phyloP scores from a whole-genome alignment of 2,888 invertebrate species.

The Steinernema scapterisci region DNA sequence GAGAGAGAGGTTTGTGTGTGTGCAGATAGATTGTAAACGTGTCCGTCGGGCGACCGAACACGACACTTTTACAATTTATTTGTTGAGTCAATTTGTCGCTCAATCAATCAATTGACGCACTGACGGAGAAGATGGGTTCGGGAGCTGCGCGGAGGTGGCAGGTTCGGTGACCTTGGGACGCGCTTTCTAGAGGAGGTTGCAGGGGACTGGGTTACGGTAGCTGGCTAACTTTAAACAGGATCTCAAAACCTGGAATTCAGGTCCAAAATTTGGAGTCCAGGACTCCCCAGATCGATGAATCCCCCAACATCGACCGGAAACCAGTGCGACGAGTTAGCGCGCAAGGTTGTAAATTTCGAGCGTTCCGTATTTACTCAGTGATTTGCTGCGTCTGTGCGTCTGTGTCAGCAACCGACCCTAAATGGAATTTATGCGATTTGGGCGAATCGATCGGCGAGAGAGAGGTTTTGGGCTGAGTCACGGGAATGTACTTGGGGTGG shows the following conservation, averaged over 20 bases:
- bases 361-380: slow-evolving; percentile 15
- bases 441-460: neutral
- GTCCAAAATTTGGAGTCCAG: no score
- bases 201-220: no score
- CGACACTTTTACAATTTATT: slow-evolving; percentile 33
- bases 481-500: no score
- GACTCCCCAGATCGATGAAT: no score
- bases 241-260: no score
- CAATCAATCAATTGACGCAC: slow-evolving; percentile 12
- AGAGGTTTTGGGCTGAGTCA: neutral
- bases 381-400: neutral
- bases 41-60: slow-evolving; percentile 4
- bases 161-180: neutral
- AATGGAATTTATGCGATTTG: slow-evolving; percentile 23
- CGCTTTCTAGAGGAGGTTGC: no score
- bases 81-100: slow-evolving; percentile 22
- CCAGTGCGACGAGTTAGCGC: neutral
- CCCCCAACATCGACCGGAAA: neutral
- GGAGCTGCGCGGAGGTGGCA: neutral
- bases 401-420: slow-evolving; percentile 8
- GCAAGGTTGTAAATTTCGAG: slow-evolving; percentile 12
- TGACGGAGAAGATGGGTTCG: no score
- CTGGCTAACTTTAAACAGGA: no score
- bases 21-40: slow-evolving; percentile 25
- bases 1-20: neutral